Conservation (phyloP, 1,140 invertebrate species). For the Camponotus pennsylvanicus region DNA sequence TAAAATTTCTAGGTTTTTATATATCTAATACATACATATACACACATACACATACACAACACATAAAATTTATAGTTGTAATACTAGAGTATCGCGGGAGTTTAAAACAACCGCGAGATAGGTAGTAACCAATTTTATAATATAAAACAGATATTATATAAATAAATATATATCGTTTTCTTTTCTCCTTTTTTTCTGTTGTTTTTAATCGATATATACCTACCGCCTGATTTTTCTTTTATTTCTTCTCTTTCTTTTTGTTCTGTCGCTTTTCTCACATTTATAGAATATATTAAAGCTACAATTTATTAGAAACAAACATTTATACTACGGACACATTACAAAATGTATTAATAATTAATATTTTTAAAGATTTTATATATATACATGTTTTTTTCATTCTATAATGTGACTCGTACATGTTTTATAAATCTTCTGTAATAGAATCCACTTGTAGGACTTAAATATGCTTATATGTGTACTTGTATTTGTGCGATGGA, state of each 20-base stretch:
- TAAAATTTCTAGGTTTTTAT: slow-evolving; percentile 74
- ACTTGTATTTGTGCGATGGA: slow-evolving; percentile 65
- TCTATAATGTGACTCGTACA: slow-evolving; percentile 12
- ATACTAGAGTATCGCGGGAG: slow-evolving; percentile 8
- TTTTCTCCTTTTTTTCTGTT: slow-evolving; percentile 10
- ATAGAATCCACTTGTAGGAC: slow-evolving; percentile 53
- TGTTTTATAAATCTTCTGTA: slow-evolving; percentile 24
- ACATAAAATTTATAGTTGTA: slow-evolving; percentile 56
- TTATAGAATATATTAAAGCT: slow-evolving; percentile 44
- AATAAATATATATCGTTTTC: neutral
- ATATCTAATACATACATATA: slow-evolving; percentile 51
- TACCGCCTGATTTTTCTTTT: neutral
- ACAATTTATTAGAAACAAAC: slow-evolving; percentile 47
- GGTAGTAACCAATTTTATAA: slow-evolving; percentile 52
- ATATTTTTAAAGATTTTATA: slow-evolving; percentile 67
- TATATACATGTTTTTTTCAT: slow-evolving; percentile 33
- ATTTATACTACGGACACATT: slow-evolving; percentile 66
- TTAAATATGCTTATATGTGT: slow-evolving; percentile 69
- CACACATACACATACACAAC: no score
- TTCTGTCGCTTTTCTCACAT: slow-evolving; percentile 43
- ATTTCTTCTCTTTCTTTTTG: slow-evolving; percentile 27
- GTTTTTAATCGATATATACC: neutral
- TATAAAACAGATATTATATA: slow-evolving; percentile 26
- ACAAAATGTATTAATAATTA: slow-evolving; percentile 49
- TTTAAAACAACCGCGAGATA: slow-evolving; percentile 50